Base-by-base conservation (phyloP, 2,888 invertebrate genomes). In the Erebia epiphron region DNA sequence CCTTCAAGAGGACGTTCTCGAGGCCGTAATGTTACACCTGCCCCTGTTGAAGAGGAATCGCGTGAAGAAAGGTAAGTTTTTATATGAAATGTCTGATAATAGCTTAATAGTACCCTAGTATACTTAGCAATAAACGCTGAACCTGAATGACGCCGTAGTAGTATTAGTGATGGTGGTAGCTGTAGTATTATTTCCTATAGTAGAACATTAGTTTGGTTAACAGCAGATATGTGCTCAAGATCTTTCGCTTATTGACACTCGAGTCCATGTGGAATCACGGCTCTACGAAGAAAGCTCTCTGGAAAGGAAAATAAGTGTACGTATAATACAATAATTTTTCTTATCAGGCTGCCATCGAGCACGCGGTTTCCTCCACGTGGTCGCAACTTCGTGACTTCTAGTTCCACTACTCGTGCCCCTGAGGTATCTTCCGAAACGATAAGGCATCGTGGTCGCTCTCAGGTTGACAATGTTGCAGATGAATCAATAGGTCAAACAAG, bases 281-380 rank as follows among this genome's bases (percentile, higher is more conserved):
- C 69, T 70, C 74, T 67, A 69, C 70, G 73, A 75, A 68, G 70
- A 73, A 70, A 73, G 73, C 43, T 89, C 89, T 74, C 94, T 94
- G 79, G 88, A 76, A 74, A 71, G 75, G 69, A 70, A 75, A 73
- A 61, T 13, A 76, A 79, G 69, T 79, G 73, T 77, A 74, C 76
- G 73, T 76, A 75, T 70, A 74, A 70, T 71, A 71, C 70, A 68
- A 66, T 64, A 54, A 71, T 70, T 74, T 77, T 76, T 75, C 76
- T 86, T 78, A 83, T 82, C 76, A 93, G 97, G 77, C 88, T 97
- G 75, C 97, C 97, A 1, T 95, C 95, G n/a, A 97, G 96, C 81
- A 97, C 97, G n/a, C 95, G 97, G 75, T 97, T 97, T 86, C 97
- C 97, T 73, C 96, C 97, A 60, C 95, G 96, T 71, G 95, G 95